Conservation (phyloP, 2,888 invertebrate genomes). For the Hoplodrina ambigua region DNA sequence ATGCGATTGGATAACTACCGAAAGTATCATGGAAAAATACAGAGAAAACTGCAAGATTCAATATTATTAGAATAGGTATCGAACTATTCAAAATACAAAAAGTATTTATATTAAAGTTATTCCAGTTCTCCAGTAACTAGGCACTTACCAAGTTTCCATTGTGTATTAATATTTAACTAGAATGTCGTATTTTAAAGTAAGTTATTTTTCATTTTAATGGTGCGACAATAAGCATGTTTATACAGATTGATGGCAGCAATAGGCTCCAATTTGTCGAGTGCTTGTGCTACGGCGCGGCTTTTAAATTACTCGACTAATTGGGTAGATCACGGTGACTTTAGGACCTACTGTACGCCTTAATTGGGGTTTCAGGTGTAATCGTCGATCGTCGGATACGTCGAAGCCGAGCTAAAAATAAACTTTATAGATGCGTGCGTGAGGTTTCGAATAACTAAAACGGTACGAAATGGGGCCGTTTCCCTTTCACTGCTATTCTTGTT, state of each 20-base stretch:
- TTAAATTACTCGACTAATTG: conserved; percentile 75
- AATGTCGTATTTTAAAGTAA: conserved; percentile 38
- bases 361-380: conserved; percentile 81
- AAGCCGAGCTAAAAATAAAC: conserved; percentile 84
- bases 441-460: conserved; percentile 79
- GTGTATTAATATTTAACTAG: conserved; percentile 35
- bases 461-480: conserved; percentile 86
- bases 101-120: conserved; percentile 19
- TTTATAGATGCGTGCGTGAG: conserved; percentile 86
- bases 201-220: conserved; percentile 62
- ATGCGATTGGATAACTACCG: too few relatives aligned
- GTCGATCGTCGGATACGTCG: conserved; percentile 83
- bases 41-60: neutral
- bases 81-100: conserved; percentile 4
- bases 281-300: conserved; percentile 64
- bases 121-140: conserved; percentile 26
- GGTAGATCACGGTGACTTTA: conserved; percentile 78
- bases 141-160: conserved; percentile 37
- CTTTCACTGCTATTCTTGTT: conserved; percentile 81
- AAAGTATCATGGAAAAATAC: neutral
- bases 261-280: conserved; percentile 74
- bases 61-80: conserved; percentile 6
- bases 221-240: conserved; percentile 68
- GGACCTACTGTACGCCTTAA: conserved; percentile 78
- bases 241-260: conserved; percentile 72